Evolutionary conservation across 2,113 vertebrate genomes (phyloP), one percentile per base, ranked within the genome.

Genomic region (Crotalus viridis): DNA sequence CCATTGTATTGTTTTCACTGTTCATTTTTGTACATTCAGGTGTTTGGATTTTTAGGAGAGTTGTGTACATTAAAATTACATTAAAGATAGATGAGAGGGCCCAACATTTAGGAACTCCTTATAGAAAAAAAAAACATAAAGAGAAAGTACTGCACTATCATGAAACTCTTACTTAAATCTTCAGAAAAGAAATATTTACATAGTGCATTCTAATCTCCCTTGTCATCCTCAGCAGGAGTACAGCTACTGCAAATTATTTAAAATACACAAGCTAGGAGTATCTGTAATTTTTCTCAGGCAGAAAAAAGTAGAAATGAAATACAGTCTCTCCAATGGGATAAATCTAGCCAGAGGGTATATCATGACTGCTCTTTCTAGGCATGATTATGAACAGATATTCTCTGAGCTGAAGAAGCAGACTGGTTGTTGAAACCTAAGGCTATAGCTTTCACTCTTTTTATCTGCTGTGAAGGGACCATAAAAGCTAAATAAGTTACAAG

Each of bases 381-480:
- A 85, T 85, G 19, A 9, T 24, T 94, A 94, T 90, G 90, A 94
- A 91, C 89, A 95, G 28, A 88, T 91, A 93, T 93, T 39, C 13
- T 74, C 94, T 39, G 93, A 93, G 46, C 3, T 0, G 1, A 89
- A 91, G 51, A 54, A 94, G 61, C 90, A 93, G 92, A 94, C 26
- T 57, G 52, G 90, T 61, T 69, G 54, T 87, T 90, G 89, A 33
- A 93, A 89, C 57, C 93, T 88, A 91, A 52, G 55, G n/a, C 89
- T 87, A 92, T 22, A 10, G 87, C 91, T 22, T 87, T 91, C 94
- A 92, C 0, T 46, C 13, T n/a, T 59, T 89, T 56, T 51, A 81
- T 2, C n/a, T 52, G 17, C 24, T 93, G 81, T 28, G 43, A 12
- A 91, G 1, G 89, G 91, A 89, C 69, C 4, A 90, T 52, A 89